Evolutionary conservation across 2,888 invertebrate genomes (phyloP), one percentile per base, ranked within the genome.

Genomic region (Coenonympha glycerion): DNA sequence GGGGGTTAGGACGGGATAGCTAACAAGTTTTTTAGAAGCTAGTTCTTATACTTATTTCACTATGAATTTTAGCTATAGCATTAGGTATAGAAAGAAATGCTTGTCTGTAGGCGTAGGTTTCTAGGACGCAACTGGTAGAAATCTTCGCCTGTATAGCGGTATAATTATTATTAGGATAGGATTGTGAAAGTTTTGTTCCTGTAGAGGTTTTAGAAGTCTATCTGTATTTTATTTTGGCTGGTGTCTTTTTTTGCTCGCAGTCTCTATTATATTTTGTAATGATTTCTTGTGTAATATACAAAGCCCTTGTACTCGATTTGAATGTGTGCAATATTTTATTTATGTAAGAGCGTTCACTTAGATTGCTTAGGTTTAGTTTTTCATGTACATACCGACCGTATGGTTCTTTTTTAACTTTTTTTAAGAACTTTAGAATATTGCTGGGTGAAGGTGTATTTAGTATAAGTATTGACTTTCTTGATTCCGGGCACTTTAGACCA

Each of bases 21-120:
- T 53, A 46, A 51, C 40, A 34, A 62, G 68, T 76, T 80, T 84
- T 84, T 86, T 82, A 74, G 81, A 82, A 79, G 79, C 79, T 74
- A 80, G 77, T 75, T 84, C 84, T 79, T 83, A 82, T 83, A 84
- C 77, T 80, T 84, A 85, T 86, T 87, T 81, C 69, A 73, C 80
- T 86, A 86, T 86, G 87, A 86, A 87, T 82, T 85, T 86, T 83
- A 86, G 87, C 71, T 86, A 85, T 79, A 76, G 71, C 73, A 69
- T 76, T 76, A 75, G 76, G 73, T 84, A 79, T 82, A 78, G 85
- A 86, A 87, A 87, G 87, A 87, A 87, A 85, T 84, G 79, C 67
- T 69, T 66, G 67, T 71, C 77, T 76, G 84, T 83, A 74, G 80
- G 86, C 77, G 85, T 80, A 65, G 60, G 70, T 81, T 83, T 85